Percentiles rank a stretch among this genome's conserved stretches.
Evolutionary conservation across 2,888 invertebrate genomes (phyloP).

Genomic region (Hanleya hanleyi): DNA sequence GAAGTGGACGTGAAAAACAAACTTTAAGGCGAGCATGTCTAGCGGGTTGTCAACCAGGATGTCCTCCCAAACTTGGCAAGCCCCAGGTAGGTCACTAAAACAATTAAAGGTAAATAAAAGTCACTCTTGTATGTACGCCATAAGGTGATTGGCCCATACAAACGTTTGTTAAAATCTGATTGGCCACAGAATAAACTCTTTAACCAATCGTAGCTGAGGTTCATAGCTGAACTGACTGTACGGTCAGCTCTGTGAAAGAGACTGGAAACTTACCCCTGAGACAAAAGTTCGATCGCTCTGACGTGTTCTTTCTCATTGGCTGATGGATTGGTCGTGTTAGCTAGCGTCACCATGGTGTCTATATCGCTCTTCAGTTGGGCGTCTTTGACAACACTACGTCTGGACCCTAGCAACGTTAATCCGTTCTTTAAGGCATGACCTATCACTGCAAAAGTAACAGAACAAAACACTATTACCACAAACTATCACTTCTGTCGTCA

Average conservation of each 20-base stretch:
- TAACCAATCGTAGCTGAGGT: no score
- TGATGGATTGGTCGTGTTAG: slow-evolving; percentile 43
- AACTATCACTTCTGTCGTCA: no score
- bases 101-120: no score
- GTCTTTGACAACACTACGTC: slow-evolving; percentile 64
- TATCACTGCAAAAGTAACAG: slow-evolving; percentile 69
- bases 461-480: no score
- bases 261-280: slow-evolving; percentile 67
- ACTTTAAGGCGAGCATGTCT: slow-evolving; percentile 76
- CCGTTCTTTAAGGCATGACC: slow-evolving; percentile 73
- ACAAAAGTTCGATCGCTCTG: slow-evolving; percentile 72
- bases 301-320: slow-evolving; percentile 73
- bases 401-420: slow-evolving; percentile 74
- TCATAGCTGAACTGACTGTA: no score
- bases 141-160: no score
- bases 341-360: slow-evolving; percentile 61
- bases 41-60: slow-evolving; percentile 74
- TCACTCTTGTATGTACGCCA: no score
- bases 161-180: neutral
- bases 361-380: slow-evolving; percentile 64
- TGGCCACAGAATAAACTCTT: no score
- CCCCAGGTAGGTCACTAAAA: slow-evolving; percentile 51
- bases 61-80: slow-evolving; percentile 74
- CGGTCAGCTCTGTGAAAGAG: no score
- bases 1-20: slow-evolving; percentile 75